Evolutionary conservation across 1,140 invertebrate species (phyloP), one percentile per base, ranked within the genome.

Genomic region (Platyura marginata): DNA sequence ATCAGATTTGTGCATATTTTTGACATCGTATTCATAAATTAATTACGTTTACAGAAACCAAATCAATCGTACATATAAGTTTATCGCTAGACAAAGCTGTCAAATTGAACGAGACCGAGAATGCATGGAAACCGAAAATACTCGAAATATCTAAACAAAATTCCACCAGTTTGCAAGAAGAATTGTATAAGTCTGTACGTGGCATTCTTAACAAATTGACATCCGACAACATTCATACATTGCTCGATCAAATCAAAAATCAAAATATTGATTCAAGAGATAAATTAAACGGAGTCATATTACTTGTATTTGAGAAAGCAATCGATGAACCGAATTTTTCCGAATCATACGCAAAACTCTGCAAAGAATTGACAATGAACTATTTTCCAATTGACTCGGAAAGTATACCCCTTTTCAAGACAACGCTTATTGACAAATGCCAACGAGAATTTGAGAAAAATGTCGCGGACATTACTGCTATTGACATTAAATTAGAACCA

Each of bases 181-280:
- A 79, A 20, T 59, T 95, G 41, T 79, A 85, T 48, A 87, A 83
- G 52, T 77, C 71, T 49, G 83, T 94, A 40, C 71, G 88, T 45
- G 82, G 85, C 55, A 85, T 95, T 40, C 62, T 97, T 3, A 96
- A 97, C 61, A 96, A 95, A 62, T 63, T 97, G 21, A 96, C 91
- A 1, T 91, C 91, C 1, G 82, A 95, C 56, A 93, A 94, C 55
- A 91, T 92, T 54, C 70, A 79, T 32, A 82, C 75, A 2, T 64
- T 95, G 21, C 67, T 91, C 2, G 69, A 74, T 18, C 81, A 87
- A 66, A 75, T 94, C 29, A 70, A 77, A 42, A 52, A 66, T 13
- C 65, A 95, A n/a, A 67, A 77, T 41, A 89, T 97, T 43, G 79
- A 91, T 59, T 85, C 77, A 3, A 73, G 74, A 42, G 77, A 81